These are phyloP conservation scores for Molorchus minor DNA, from an alignment of 2,888 invertebrate species.

Conservation along the genomic window DNA sequence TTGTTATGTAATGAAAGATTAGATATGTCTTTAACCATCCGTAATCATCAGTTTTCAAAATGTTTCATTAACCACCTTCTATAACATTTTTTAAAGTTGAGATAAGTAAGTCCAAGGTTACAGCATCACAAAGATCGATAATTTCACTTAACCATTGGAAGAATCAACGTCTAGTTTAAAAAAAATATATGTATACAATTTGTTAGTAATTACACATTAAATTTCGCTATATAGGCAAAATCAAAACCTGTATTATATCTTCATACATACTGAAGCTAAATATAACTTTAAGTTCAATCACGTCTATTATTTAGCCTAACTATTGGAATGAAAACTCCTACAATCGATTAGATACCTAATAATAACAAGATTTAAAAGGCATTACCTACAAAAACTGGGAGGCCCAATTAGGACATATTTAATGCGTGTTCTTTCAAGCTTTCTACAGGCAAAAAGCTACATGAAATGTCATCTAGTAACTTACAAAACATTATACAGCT, in stretches of 20 bases:
- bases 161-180: slow-evolving; percentile 4
- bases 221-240: slow-evolving; percentile 1
- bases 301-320: slow-evolving; percentile 1
- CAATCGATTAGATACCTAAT: slow-evolving; percentile 10
- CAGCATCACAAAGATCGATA: slow-evolving; percentile 47
- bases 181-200: slow-evolving; percentile 1
- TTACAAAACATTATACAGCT: slow-evolving; percentile 44
- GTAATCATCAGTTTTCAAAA: too few species aligned
- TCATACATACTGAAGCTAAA: slow-evolving; percentile 5
- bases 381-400: background rate
- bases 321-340: background rate
- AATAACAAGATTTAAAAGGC: background rate
- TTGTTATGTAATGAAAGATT: too few species aligned
- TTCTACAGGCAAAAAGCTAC: background rate
- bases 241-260: background rate
- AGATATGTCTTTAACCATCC: too few species aligned
- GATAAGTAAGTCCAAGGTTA: slow-evolving; percentile 51
- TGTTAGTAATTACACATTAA: too few species aligned
- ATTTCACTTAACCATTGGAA: slow-evolving; percentile 7
- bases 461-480: slow-evolving; percentile 29
- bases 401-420: background rate
- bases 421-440: background rate
- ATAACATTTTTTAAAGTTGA: background rate
- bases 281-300: slow-evolving; percentile 4
- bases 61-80: too few species aligned